Conservation (phyloP, 1,140 invertebrate species). For the Drosophila pandora region DNA sequence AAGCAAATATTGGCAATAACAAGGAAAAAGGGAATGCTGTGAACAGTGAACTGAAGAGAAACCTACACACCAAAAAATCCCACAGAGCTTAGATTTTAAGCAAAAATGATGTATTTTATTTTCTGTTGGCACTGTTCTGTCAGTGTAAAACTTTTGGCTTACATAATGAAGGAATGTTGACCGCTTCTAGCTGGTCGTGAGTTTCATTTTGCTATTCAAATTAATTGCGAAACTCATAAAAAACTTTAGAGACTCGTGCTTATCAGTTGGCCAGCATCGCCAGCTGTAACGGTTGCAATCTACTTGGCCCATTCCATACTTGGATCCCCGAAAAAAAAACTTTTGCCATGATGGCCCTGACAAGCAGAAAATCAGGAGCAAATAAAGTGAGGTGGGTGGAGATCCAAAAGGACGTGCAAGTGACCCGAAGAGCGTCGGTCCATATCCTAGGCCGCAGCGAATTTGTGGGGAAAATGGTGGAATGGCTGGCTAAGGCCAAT, state of each 20-base stretch:
- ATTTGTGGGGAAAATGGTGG: neutral
- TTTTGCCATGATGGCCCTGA: conserved; percentile 48
- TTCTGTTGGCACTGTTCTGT: neutral
- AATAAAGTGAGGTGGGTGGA: conserved; percentile 34
- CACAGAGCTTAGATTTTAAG: neutral
- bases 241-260: conserved; percentile 38
- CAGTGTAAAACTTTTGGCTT: conserved; percentile 1
- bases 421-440: conserved; percentile 44
- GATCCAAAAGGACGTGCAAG: conserved; percentile 58
- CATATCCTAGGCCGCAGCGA: conserved; percentile 21
- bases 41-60: neutral
- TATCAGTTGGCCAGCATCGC: conserved; percentile 52
- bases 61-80: conserved; percentile 7
- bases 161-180: conserved; percentile 9
- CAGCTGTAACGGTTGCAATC: conserved; percentile 27
- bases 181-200: neutral
- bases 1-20: conserved; percentile 25
- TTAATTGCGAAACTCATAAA: conserved; percentile 61
- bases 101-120: neutral
- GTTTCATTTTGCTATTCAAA: conserved; percentile 37
- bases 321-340: conserved; percentile 37
- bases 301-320: neutral
- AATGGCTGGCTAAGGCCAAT: conserved; percentile 41
- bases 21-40: conserved; percentile 2
- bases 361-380: conserved; percentile 25